phyloP scores from a whole-genome alignment of 2,888 invertebrate species.

The Drosophila bunnanda region DNA sequence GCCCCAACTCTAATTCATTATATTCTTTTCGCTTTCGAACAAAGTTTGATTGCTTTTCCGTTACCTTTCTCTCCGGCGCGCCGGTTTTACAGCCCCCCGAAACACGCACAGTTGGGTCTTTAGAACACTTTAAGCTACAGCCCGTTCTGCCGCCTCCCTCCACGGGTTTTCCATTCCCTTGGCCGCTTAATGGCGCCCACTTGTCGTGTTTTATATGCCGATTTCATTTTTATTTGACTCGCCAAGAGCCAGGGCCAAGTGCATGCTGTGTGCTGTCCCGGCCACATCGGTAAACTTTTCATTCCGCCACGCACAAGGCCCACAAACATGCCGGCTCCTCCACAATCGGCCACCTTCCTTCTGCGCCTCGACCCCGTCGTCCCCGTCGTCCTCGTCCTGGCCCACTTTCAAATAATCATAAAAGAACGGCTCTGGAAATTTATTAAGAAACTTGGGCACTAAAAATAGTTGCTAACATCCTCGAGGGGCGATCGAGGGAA shows the following conservation, averaged over 20 bases:
- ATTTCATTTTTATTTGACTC: slow-evolving; percentile 51
- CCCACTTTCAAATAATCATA: slow-evolving; percentile 47
- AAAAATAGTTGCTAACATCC: slow-evolving; percentile 46
- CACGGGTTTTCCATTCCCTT: background rate
- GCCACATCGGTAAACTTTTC: slow-evolving; percentile 44
- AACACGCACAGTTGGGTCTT: slow-evolving; percentile 15
- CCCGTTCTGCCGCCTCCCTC: background rate
- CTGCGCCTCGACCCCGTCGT: background rate
- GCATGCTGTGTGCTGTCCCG: slow-evolving; percentile 28
- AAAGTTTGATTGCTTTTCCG: slow-evolving; percentile 38
- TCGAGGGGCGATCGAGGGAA: background rate
- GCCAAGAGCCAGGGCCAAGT: slow-evolving; percentile 46
- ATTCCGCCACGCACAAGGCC: slow-evolving; percentile 17
- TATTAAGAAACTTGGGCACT: slow-evolving; percentile 54
- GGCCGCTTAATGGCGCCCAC: slow-evolving; percentile 41
- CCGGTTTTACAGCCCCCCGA: slow-evolving; percentile 6
- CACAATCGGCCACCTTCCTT: slow-evolving; percentile 6
- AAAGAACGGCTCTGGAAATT: slow-evolving; percentile 48
- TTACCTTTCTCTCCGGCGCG: too few species aligned
- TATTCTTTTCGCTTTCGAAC: slow-evolving; percentile 31
- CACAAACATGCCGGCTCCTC: slow-evolving; percentile 3
- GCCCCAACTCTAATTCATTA: slow-evolving; percentile 36
- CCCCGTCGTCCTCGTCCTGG: background rate
- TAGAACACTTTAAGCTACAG: slow-evolving; percentile 17
- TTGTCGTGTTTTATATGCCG: slow-evolving; percentile 53